phyloP scores from a whole-genome alignment of 2,797 vertebrate genomes.

The Yasuhikotakia modesta region DNA sequence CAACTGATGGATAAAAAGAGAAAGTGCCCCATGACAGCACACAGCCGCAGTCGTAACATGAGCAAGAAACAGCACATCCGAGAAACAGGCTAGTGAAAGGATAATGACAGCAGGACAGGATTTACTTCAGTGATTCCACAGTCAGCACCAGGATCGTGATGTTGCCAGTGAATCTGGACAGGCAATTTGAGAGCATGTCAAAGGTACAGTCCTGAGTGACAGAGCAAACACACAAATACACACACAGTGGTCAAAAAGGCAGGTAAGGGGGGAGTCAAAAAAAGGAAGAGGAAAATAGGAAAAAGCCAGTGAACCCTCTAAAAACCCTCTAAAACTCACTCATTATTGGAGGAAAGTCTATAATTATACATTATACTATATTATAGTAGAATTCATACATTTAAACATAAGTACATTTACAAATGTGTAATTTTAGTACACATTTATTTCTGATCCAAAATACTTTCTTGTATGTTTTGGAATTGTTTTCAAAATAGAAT shows the following conservation, averaged over 20 bases:
- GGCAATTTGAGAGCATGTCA: slow-evolving; percentile 3
- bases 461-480: too few relatives aligned
- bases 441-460: too few relatives aligned
- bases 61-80: background rate
- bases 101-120: background rate
- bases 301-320: background rate
- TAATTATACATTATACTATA: too few relatives aligned
- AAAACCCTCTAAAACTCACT: background rate
- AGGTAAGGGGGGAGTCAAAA: background rate
- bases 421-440: too few relatives aligned
- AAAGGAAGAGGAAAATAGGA: too few relatives aligned
- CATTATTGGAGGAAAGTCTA: background rate
- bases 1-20: slow-evolving; percentile 18
- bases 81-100: background rate
- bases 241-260: slow-evolving; percentile 14
- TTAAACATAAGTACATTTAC: too few relatives aligned
- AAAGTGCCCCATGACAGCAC: background rate
- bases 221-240: slow-evolving; percentile 16
- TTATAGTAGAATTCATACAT: too few relatives aligned
- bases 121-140: background rate
- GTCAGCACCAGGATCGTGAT: background rate
- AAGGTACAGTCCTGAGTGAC: background rate
- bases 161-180: slow-evolving; percentile 3
- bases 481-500: background rate
- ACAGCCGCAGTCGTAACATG: background rate